These are phyloP conservation scores for Nebria ingens DNA, from an alignment of 1,140 invertebrate species.

Conservation along the genomic window DNA sequence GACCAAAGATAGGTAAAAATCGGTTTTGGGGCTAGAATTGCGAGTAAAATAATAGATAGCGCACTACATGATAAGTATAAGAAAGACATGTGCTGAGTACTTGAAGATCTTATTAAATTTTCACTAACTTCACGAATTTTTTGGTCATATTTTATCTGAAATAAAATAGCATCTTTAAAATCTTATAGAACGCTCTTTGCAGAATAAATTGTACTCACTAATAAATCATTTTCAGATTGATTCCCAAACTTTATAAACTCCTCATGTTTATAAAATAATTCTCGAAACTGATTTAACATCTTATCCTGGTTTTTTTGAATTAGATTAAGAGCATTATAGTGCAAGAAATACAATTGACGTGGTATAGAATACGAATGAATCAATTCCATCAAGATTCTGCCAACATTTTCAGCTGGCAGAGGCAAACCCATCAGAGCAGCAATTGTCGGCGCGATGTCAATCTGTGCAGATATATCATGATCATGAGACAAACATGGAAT, in stretches of 20 bases:
- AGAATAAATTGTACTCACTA: too few relatives aligned
- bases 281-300: too few relatives aligned
- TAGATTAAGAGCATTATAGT: constrained; percentile 45
- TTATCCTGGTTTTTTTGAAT: constrained; percentile 36
- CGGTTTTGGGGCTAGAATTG: background rate
- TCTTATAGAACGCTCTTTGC: too few relatives aligned
- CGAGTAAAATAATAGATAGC: background rate
- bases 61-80: background rate
- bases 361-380: constrained; percentile 34
- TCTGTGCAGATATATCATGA: constrained; percentile 51
- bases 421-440: constrained; percentile 67
- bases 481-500: constrained; percentile 23
- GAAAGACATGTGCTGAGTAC: background rate
- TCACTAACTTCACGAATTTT: background rate
- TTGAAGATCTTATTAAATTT: background rate
- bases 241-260: too few relatives aligned
- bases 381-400: constrained; percentile 49
- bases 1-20: background rate
- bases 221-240: too few relatives aligned
- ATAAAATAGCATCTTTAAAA: too few relatives aligned
- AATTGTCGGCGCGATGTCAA: constrained; percentile 76
- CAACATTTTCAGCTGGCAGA: constrained; percentile 70
- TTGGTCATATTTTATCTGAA: constrained; percentile 11
- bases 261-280: too few relatives aligned
- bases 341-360: constrained; percentile 50